Evolutionary conservation across 2,888 invertebrate genomes (phyloP).

Genomic region (Gastrophysa polygoni): DNA sequence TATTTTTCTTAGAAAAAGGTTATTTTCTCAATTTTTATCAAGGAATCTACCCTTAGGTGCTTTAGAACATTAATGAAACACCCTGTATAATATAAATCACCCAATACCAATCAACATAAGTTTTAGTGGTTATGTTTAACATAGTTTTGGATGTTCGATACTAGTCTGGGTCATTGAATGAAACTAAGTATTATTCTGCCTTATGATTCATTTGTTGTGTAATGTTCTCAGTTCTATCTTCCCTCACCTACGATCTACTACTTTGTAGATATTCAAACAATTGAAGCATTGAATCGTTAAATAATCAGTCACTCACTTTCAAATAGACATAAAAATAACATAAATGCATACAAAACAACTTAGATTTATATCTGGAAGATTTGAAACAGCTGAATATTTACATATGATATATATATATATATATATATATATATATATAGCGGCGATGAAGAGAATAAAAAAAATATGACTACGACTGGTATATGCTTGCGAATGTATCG

Average conservation of each 20-base stretch:
- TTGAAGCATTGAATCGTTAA: conserved; percentile 43
- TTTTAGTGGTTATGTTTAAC: neutral
- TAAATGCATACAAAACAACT: conserved; percentile 47
- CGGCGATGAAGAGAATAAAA: conserved; percentile 27
- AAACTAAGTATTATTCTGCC: neutral
- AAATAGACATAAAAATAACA: conserved; percentile 52
- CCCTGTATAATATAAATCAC: too few species aligned
- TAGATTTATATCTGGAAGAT: conserved; percentile 28
- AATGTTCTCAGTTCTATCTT: neutral
- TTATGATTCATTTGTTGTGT: neutral
- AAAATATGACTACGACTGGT: conserved; percentile 38
- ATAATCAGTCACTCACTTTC: conserved; percentile 24
- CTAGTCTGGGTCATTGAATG: neutral
- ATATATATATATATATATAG: conserved; percentile 18
- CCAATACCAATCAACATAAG: neutral
- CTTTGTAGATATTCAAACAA: conserved; percentile 49
- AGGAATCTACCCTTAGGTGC: too few species aligned
- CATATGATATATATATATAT: conserved; percentile 32
- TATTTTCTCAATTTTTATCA: too few species aligned
- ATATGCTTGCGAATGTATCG: conserved; percentile 39
- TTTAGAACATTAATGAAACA: too few species aligned
- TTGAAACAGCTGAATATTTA: conserved; percentile 28
- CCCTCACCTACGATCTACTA: conserved; percentile 35
- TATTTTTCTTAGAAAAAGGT: too few species aligned
- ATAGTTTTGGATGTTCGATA: neutral